Evolutionary conservation across 2,113 vertebrate species (phyloP).

Genomic region (Tricholaema leucomelas): DNA sequence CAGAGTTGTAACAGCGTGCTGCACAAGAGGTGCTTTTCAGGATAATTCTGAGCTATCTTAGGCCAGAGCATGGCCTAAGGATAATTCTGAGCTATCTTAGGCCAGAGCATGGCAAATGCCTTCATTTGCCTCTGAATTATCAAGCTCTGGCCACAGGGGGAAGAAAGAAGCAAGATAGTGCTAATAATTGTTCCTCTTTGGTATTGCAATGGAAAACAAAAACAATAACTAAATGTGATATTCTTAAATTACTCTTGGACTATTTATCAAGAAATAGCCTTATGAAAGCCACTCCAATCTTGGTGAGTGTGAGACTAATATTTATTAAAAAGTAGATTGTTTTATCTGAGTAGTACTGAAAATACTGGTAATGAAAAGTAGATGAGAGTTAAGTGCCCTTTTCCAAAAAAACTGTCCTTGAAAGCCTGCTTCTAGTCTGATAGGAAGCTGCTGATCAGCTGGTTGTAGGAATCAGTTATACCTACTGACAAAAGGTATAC

Average conservation of each 20-base stretch:
- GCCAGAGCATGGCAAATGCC: too few species aligned
- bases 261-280: not conserved
- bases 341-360: not conserved
- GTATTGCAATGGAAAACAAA: not conserved
- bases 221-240: not conserved
- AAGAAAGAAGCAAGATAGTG: not conserved
- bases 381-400: not conserved
- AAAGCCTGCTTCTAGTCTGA: not conserved
- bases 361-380: constrained; percentile 2
- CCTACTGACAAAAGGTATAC: not conserved
- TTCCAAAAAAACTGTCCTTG: constrained; percentile 2
- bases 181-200: not conserved
- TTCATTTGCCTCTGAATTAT: not conserved
- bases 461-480: not conserved
- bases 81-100: not conserved
- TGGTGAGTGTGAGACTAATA: not conserved
- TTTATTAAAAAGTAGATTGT: not conserved
- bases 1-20: not conserved
- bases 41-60: not conserved
- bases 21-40: not conserved
- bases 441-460: not conserved
- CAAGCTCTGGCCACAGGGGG: not conserved
- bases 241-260: not conserved
- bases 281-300: not conserved
- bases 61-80: too few species aligned